Conservation (phyloP, 2,888 invertebrate species). For the Aromia moschata region DNA sequence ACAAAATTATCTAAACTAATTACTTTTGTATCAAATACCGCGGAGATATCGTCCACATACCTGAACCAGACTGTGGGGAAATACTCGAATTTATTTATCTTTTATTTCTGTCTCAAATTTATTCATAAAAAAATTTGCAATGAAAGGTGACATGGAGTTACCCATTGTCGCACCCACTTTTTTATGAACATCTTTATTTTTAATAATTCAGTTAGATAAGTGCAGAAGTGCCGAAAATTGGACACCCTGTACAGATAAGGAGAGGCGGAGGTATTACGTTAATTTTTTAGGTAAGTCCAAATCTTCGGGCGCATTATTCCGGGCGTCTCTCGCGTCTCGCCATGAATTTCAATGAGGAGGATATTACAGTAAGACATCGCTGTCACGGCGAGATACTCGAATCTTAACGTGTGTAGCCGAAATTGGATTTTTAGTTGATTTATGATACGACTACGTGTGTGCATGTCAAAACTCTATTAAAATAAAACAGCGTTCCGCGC, state of each 20-base stretch:
- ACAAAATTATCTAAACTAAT: no score
- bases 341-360: conserved; percentile 46
- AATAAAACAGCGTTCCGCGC: conserved; percentile 39
- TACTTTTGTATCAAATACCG: no score
- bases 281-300: conserved; percentile 27
- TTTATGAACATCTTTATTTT: no score
- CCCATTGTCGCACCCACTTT: no score
- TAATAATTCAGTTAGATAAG: no score
- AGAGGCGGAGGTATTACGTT: conserved; percentile 26
- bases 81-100: no score
- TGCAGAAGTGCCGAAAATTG: no score
- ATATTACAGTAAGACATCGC: conserved; percentile 44
- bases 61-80: no score
- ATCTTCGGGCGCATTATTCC: conserved; percentile 28
- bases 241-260: conserved; percentile 26
- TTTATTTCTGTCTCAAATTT: no score
- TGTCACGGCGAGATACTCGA: conserved; percentile 41
- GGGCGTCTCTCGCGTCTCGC: conserved; percentile 26
- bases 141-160: no score
- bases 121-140: no score
- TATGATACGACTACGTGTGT: conserved; percentile 47
- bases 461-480: conserved; percentile 41
- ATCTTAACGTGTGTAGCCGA: conserved; percentile 43
- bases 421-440: conserved; percentile 48
- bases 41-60: no score